Percentiles rank a stretch among this genome's conserved stretches.
These are phyloP conservation scores for Actinostola sp. DNA, from an alignment of 92 coral and sea anemone species.

Conservation along the genomic window DNA sequence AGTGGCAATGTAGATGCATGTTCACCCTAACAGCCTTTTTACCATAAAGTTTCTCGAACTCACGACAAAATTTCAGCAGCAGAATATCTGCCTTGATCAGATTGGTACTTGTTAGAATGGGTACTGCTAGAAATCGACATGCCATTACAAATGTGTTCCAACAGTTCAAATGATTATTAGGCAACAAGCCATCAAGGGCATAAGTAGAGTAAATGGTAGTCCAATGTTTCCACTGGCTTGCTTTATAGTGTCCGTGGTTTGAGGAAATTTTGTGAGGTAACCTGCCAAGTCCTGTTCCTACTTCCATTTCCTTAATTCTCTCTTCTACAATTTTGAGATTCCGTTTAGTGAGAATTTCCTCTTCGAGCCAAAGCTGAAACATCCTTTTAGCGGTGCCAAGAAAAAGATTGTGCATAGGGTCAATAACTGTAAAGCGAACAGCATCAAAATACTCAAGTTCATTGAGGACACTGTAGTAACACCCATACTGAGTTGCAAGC, in stretches of 20 bases:
- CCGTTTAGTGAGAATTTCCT: conserved; percentile 19
- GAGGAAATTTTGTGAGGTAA: too few species aligned
- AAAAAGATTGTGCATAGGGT: conserved; percentile 45
- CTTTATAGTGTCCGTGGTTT: too few species aligned
- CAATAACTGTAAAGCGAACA: conserved; percentile 31
- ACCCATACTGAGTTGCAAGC: conserved; percentile 36
- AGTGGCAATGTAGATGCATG: conserved; percentile 49
- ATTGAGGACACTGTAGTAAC: conserved; percentile 23
- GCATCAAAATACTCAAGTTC: conserved; percentile 41
- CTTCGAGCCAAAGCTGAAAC: conserved; percentile 41
- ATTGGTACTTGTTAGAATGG: conserved; percentile 1
- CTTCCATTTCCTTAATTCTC: conserved; percentile 22
- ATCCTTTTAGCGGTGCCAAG: conserved; percentile 39
- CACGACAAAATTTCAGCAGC: conserved; percentile 14
- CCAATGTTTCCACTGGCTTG: conserved; percentile 2
- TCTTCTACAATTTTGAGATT: conserved; percentile 26
- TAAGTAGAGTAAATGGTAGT: conserved; percentile 9
- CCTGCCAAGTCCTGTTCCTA: conserved; percentile 21
- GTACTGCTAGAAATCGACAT: conserved; percentile 17
- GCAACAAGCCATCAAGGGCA: conserved; percentile 14
- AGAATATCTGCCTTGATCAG: conserved; percentile 16
- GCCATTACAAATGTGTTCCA: conserved; percentile 37
- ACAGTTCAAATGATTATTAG: conserved; percentile 8
- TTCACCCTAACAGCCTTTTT: conserved; percentile 16
- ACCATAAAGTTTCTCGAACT: conserved; percentile 23